A percentile compares a stretch with the other conserved stretches of the same genome.
Conservation (phyloP, 2,888 invertebrate genomes). For the Pelosia muscerda region DNA sequence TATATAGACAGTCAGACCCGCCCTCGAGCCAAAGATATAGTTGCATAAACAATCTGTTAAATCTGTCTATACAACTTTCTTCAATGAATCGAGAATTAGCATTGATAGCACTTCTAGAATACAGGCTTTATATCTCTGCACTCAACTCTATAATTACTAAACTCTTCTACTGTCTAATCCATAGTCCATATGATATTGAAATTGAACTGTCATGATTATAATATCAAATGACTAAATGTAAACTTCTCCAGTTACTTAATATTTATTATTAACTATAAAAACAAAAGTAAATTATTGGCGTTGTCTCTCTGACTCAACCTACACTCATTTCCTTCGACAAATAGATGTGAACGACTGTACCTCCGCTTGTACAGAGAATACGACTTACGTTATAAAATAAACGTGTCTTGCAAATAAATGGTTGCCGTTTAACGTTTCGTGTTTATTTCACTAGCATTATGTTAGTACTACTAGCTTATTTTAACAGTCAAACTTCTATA, state of each 20-base stretch:
- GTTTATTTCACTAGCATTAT: neutral
- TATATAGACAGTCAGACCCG: neutral
- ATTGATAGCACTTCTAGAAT: no score
- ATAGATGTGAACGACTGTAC: conserved; percentile 5
- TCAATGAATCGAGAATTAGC: no score
- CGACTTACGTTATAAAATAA: conserved; percentile 8
- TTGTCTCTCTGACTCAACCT: neutral
- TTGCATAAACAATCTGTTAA: no score
- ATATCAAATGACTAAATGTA: neutral
- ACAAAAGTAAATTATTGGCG: neutral
- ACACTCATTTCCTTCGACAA: conserved; percentile 7
- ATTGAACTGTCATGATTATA: neutral
- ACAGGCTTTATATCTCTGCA: no score
- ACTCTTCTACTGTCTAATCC: neutral
- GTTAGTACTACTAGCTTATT: no score
- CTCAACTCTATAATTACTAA: no score
- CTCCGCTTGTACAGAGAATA: conserved; percentile 17
- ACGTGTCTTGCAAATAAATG: neutral
- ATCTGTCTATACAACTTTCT: no score
- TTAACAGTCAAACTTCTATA: neutral
- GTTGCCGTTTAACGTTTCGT: neutral
- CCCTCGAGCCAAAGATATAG: no score
- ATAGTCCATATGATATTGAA: neutral
- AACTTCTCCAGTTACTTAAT: neutral
- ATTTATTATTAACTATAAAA: neutral